Conservation (phyloP, 2,888 invertebrate species). For the Drosophila paranaensis region DNA sequence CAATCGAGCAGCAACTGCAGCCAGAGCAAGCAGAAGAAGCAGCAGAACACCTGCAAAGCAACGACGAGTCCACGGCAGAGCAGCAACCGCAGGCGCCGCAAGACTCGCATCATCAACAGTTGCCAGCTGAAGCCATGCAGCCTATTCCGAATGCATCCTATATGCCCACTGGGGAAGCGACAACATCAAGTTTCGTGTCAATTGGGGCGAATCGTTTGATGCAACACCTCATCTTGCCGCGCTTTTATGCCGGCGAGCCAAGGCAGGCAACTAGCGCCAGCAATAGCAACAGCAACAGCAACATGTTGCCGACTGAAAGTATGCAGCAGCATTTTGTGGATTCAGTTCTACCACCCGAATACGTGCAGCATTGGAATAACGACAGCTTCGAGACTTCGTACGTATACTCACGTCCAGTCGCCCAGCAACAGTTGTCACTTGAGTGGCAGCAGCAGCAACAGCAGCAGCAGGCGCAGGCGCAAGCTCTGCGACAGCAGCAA, state of each 20-base stretch:
- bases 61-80: neutral
- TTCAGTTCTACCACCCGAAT: neutral
- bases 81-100: slow-evolving; percentile 1
- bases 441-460: slow-evolving; percentile 14
- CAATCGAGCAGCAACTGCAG: neutral
- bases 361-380: slow-evolving; percentile 24
- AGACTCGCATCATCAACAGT: neutral
- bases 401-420: neutral
- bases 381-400: slow-evolving; percentile 1
- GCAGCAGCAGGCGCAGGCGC: neutral
- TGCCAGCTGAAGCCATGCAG: neutral
- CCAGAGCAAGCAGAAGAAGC: neutral
- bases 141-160: neutral
- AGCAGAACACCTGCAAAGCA: neutral
- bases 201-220: slow-evolving; percentile 10
- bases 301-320: slow-evolving; percentile 12
- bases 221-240: slow-evolving; percentile 32
- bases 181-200: neutral
- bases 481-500: slow-evolving; percentile 21
- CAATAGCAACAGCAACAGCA: slow-evolving; percentile 13
- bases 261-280: neutral
- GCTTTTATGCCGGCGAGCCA: neutral
- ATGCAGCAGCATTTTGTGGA: slow-evolving; percentile 18
- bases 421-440: slow-evolving; percentile 14
- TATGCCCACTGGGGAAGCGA: neutral